Evolutionary conservation across 2,888 invertebrate genomes (phyloP).

Genomic region (Saturnia pavonia): DNA sequence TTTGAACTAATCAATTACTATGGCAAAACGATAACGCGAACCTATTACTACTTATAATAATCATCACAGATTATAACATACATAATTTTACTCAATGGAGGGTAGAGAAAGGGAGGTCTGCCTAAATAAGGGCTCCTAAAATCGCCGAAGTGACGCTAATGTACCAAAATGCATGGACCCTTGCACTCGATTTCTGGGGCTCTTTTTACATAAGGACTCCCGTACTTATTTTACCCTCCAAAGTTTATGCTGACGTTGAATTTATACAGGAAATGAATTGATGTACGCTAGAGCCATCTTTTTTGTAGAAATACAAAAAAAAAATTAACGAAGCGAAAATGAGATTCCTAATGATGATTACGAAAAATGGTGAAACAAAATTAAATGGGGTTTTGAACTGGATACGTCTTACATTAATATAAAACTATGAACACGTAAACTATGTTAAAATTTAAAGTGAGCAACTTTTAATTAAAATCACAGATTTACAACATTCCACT

Average conservation of each 20-base stretch:
- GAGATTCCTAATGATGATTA: slow-evolving; percentile 31
- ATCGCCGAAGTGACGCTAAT: not conserved
- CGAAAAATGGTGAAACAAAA: not conserved
- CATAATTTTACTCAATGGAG: slow-evolving; percentile 2
- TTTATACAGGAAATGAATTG: slow-evolving; percentile 21
- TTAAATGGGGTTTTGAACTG: slow-evolving; percentile 23
- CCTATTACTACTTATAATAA: slow-evolving; percentile 66
- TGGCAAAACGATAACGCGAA: slow-evolving; percentile 49
- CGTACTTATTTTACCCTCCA: slow-evolving; percentile 8
- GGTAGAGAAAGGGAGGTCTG: not conserved
- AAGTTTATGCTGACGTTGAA: slow-evolving; percentile 14
- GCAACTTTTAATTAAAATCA: slow-evolving; percentile 67
- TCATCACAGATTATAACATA: slow-evolving; percentile 69
- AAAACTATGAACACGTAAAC: slow-evolving; percentile 43
- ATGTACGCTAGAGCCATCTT: not conserved
- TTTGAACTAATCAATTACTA: slow-evolving; percentile 51
- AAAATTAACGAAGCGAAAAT: not conserved
- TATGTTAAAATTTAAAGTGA: slow-evolving; percentile 69
- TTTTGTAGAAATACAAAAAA: slow-evolving; percentile 4
- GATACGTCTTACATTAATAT: slow-evolving; percentile 26
- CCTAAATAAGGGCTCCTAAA: not conserved
- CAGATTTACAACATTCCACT: slow-evolving; percentile 44
- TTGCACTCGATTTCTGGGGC: not conserved
- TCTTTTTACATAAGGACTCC: not conserved
- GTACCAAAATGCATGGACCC: not conserved